Evolutionary conservation across 2,113 vertebrate species (phyloP).

Genomic region (Calyptomena viridis): DNA sequence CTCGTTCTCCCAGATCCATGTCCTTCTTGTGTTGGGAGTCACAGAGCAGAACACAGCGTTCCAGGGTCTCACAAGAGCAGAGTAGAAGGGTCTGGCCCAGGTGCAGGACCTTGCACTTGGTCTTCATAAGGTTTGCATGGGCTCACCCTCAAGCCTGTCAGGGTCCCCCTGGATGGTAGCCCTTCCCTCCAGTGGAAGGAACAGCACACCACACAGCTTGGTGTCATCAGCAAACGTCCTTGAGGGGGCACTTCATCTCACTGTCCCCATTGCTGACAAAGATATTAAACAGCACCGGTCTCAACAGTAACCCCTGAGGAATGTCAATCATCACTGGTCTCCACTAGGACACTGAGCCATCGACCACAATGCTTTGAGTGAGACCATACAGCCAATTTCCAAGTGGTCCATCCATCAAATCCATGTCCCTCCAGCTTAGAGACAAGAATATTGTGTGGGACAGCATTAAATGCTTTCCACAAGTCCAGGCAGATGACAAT

Average conservation of each 20-base stretch:
- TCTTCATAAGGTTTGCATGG: neutral
- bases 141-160: neutral
- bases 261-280: neutral
- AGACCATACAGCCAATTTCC: neutral
- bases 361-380: neutral
- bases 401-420: neutral
- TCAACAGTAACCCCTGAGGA: neutral
- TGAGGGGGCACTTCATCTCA: neutral
- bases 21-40: neutral
- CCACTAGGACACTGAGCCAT: neutral
- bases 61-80: neutral
- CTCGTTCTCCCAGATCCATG: neutral
- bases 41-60: neutral
- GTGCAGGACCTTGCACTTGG: neutral
- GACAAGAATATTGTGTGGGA: neutral
- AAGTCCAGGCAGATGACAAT: neutral
- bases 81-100: neutral
- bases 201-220: accelerated
- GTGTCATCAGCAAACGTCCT: neutral
- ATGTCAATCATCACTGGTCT: accelerated
- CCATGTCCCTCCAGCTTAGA: neutral
- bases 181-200: neutral
- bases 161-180: neutral
- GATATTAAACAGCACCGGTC: accelerated
- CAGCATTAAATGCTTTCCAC: neutral